phyloP scores from a whole-genome alignment of 2,113 vertebrate genomes.

The Oreochromis tanganicae region DNA sequence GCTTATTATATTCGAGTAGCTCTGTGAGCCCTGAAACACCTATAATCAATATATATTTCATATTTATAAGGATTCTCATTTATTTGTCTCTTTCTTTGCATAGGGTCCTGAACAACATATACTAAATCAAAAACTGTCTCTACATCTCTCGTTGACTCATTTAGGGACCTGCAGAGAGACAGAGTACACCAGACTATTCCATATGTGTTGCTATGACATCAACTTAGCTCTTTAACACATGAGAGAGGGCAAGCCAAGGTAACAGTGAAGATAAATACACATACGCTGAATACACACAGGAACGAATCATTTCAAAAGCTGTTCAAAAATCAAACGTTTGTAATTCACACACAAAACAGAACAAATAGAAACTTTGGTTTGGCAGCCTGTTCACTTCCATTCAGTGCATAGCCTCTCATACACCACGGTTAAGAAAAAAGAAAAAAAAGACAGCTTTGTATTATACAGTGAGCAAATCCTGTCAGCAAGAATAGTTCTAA shows the following conservation, averaged over 20 bases:
- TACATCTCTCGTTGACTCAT: background rate
- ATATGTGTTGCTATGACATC: constrained; percentile 39
- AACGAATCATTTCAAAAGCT: background rate
- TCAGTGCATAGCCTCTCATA: constrained; percentile 1
- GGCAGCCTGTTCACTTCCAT: background rate
- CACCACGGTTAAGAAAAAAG: background rate
- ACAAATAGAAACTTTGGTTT: constrained; percentile 60
- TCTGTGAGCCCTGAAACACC: constrained; percentile 9
- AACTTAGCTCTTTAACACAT: background rate
- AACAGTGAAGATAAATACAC: background rate
- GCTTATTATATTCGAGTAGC: background rate
- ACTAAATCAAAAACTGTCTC: background rate
- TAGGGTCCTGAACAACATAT: constrained; percentile 37
- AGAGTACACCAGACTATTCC: background rate
- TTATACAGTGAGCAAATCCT: background rate
- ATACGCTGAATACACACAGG: background rate
- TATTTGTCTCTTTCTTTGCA: constrained; percentile 47
- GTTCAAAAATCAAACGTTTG: background rate
- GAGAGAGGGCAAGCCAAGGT: background rate
- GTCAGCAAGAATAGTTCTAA: background rate
- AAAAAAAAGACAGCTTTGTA: background rate
- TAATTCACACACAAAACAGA: background rate
- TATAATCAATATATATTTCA: background rate
- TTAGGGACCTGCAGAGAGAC: constrained; percentile 12
- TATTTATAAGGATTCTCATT: constrained; percentile 39